Conservation (phyloP, 2,113 vertebrate species). For the Indri indri region DNA sequence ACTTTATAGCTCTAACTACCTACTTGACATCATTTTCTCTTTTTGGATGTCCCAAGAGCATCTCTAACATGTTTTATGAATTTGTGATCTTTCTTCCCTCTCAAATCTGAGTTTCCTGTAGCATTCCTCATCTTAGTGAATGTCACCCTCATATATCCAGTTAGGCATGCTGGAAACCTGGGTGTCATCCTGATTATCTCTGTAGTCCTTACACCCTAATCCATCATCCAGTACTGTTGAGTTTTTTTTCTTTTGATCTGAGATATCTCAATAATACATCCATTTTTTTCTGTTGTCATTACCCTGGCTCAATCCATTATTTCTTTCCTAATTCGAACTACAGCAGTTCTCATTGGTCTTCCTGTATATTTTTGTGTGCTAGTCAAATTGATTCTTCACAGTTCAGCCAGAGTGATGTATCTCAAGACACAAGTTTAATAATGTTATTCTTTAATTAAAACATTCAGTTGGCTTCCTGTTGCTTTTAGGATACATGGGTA, state of each 20-base stretch:
- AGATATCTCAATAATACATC: neutral
- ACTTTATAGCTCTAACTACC: neutral
- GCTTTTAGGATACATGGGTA: neutral
- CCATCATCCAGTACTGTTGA: neutral
- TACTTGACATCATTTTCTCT: neutral
- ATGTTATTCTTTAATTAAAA: neutral
- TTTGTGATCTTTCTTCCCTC: neutral
- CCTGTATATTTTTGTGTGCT: neutral
- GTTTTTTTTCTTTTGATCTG: neutral
- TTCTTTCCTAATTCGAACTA: neutral
- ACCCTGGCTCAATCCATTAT: neutral
- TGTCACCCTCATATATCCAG: neutral
- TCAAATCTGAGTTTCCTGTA: neutral
- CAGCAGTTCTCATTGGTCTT: neutral
- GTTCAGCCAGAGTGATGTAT: neutral
- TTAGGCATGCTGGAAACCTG: neutral
- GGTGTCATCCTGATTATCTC: neutral
- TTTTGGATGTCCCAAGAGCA: neutral
- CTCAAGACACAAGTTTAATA: neutral
- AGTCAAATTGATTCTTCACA: neutral
- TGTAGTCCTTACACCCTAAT: neutral
- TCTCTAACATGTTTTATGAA: neutral
- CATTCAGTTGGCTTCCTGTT: neutral
- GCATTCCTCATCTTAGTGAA: neutral
- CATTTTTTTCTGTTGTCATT: neutral